Evolutionary conservation across 2,113 vertebrate species (phyloP).

Genomic region (Ceyx cyanopectus): DNA sequence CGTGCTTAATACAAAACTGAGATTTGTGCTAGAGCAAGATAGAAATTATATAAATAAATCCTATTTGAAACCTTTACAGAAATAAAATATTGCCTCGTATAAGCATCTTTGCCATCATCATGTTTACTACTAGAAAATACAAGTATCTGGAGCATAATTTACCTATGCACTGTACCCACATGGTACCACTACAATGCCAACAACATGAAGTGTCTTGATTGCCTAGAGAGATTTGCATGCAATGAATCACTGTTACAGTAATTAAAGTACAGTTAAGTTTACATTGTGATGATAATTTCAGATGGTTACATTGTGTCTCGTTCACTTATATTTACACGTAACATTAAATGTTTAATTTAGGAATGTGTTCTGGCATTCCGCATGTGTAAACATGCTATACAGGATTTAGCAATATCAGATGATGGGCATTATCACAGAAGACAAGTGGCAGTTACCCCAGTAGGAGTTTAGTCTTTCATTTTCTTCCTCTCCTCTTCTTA

Average conservation of each 20-base stretch:
- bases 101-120: background rate
- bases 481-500: background rate
- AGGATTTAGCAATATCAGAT: background rate
- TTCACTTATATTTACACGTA: slow-evolving; percentile 10
- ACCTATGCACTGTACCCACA: background rate
- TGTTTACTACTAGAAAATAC: background rate
- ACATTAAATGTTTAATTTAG: background rate
- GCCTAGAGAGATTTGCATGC: background rate
- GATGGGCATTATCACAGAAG: slow-evolving; percentile 3
- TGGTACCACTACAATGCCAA: background rate
- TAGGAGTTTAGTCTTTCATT: background rate
- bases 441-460: background rate
- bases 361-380: background rate
- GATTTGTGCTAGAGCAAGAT: background rate
- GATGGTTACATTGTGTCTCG: slow-evolving; percentile 12
- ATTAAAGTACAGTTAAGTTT: slow-evolving; percentile 59
- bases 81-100: background rate
- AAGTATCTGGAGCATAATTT: background rate
- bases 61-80: background rate
- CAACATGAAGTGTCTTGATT: slow-evolving; percentile 30
- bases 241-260: background rate
- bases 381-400: background rate
- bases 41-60: background rate
- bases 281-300: slow-evolving; percentile 3
- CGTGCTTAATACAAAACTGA: background rate